Base-by-base conservation (phyloP, 2,113 vertebrate genomes). In the Oriolus oriolus region DNA sequence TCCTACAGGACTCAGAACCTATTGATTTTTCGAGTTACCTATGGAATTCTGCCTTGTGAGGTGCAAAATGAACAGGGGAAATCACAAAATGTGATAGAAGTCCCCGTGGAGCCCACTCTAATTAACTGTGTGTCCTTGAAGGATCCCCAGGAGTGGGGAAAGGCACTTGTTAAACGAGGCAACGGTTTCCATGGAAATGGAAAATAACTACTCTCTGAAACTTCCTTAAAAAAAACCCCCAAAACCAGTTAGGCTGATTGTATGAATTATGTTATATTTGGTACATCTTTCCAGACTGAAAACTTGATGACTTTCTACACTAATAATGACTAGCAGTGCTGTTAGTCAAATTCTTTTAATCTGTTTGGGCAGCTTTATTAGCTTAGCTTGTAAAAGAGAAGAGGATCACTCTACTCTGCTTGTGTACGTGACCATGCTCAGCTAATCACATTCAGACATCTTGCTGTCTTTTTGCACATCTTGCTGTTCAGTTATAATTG, bases 171-270 rank as follows among this genome's bases (percentile, higher is more conserved):
- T 64, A 75, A 56, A 50, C 0, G 1, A 78, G 11, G 52, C 13
- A 84, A 78, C 10, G 30, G n/a, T 91, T 95, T 92, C 80, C 76
- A 56, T 76, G 93, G 86, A 75, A 86, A 89, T 63, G 27, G 37
- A 93, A 94, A 92, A 84, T 18, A 90, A 60, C 35, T 17, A 20
- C 3, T 45, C 30, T 69, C 33, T 56, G 64, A 90, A 93, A 45
- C 53, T 66, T 90, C 35, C 33, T 68, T 45, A 28, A 11, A 35
- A 73, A n/a, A 30, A 16, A 6, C 0, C 5, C 31, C 3, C 6
- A 42, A 77, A 77, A 81, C 3, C 7, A 71, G 31, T 52, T 60
- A 45, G 37, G 17, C 10, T 75, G 26, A 16, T 61, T 68, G 9
- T 22, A 54, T 61, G 39, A 87, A 45, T 49, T 68, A 30, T 21